Conservation (phyloP, 2,888 invertebrate genomes). For the Cosmopolites sordidus region DNA sequence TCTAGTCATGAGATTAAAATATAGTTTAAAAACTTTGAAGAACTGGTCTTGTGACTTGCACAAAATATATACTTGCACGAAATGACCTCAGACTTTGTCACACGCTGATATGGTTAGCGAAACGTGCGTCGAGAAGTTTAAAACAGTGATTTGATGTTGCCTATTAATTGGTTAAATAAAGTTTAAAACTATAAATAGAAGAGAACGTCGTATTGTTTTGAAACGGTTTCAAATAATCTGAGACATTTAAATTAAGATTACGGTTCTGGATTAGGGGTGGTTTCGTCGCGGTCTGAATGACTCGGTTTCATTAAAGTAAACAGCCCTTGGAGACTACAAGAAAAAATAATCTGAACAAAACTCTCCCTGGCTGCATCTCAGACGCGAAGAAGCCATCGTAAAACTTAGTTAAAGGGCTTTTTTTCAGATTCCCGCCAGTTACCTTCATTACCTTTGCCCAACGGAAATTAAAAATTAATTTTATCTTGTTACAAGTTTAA, state of each 20-base stretch:
- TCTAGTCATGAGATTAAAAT: too few relatives aligned
- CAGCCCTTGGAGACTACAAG: conserved; percentile 44
- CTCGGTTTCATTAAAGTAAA: conserved; percentile 47
- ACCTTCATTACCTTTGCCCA: conserved; percentile 41
- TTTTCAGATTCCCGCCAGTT: conserved; percentile 37
- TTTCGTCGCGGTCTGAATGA: conserved; percentile 42
- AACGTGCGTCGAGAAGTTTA: too few relatives aligned
- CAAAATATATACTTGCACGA: too few relatives aligned
- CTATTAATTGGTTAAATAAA: too few relatives aligned
- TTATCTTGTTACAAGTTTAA: conserved; percentile 49
- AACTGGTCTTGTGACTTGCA: too few relatives aligned
- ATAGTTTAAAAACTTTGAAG: too few relatives aligned
- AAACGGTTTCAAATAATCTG: too few relatives aligned
- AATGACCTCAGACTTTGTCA: too few relatives aligned
- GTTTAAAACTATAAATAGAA: too few relatives aligned
- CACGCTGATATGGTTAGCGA: too few relatives aligned
- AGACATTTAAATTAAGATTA: not conserved
- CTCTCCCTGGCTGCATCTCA: conserved; percentile 40
- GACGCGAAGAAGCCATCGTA: conserved; percentile 41
- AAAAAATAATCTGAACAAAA: conserved; percentile 49
- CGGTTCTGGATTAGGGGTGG: conserved; percentile 32
- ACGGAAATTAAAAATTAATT: conserved; percentile 51
- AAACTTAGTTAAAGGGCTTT: conserved; percentile 38
- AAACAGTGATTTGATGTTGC: too few relatives aligned
- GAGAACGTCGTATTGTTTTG: too few relatives aligned